Evolutionary conservation across 2,888 invertebrate genomes (phyloP).

Genomic region (Zhengitettix transpicula): DNA sequence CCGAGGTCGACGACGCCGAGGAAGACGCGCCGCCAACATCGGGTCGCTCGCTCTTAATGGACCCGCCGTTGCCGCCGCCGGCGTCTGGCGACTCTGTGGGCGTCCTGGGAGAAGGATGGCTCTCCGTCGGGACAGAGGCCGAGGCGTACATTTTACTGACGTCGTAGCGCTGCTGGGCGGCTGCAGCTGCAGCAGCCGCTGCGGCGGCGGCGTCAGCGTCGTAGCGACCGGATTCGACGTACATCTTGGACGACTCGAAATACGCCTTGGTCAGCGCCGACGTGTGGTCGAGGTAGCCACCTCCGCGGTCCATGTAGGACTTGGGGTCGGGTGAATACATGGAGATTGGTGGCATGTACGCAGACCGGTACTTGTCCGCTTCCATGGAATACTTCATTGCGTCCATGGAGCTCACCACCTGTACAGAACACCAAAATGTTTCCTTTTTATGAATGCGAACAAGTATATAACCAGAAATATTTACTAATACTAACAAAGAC

Average conservation of each 20-base stretch:
- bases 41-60: slow-evolving; percentile 3
- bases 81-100: slow-evolving; percentile 32
- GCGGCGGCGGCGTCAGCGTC: slow-evolving; percentile 34
- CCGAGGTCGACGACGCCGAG: slow-evolving; percentile 37
- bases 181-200: slow-evolving; percentile 11
- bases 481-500: no score
- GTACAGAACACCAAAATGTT: slow-evolving; percentile 13
- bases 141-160: not conserved
- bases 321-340: slow-evolving; percentile 61
- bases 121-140: not conserved
- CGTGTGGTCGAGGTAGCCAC: slow-evolving; percentile 46
- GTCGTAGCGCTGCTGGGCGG: slow-evolving; percentile 2
- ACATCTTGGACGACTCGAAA: slow-evolving; percentile 48
- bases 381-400: slow-evolving; percentile 64
- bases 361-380: slow-evolving; percentile 55
- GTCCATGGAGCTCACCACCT: slow-evolving; percentile 61
- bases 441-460: no score
- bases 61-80: slow-evolving; percentile 16
- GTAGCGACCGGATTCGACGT: slow-evolving; percentile 30
- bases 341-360: slow-evolving; percentile 46
- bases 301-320: slow-evolving; percentile 35
- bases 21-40: slow-evolving; percentile 24
- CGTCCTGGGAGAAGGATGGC: slow-evolving; percentile 30
- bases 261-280: slow-evolving; percentile 54
- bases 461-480: no score